Percentiles rank a stretch among this genome's conserved stretches.
phyloP scores from a whole-genome alignment of 1,140 invertebrate species.

The Drosophila albomicans region DNA sequence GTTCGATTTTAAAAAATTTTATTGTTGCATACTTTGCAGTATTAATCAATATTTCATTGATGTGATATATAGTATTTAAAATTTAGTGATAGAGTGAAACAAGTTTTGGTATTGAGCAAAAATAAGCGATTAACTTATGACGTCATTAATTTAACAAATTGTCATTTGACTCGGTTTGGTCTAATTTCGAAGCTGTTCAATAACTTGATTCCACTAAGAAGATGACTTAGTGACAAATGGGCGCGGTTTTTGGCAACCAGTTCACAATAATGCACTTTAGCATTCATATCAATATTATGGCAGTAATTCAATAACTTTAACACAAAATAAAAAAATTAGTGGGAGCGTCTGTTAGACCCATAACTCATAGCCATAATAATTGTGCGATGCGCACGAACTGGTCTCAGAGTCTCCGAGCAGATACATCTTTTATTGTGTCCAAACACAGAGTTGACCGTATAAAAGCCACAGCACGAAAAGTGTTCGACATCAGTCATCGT shows the following conservation, averaged over 20 bases:
- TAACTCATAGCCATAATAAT: conserved; percentile 20
- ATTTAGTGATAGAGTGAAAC: conserved; percentile 5
- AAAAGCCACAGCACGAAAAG: conserved; percentile 35
- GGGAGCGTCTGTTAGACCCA: background rate
- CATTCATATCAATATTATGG: conserved; percentile 28
- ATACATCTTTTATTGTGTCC: background rate
- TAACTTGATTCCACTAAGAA: conserved; percentile 21
- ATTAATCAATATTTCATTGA: background rate
- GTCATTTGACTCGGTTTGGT: conserved; percentile 5
- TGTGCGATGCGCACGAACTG: conserved; percentile 16
- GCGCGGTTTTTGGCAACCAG: conserved; percentile 6
- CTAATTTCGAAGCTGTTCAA: conserved; percentile 29
- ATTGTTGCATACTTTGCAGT: conserved; percentile 20
- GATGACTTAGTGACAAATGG: conserved; percentile 20
- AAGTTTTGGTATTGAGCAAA: background rate
- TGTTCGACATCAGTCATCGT: conserved; percentile 68
- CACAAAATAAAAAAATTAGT: conserved; percentile 3
- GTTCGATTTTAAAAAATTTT: background rate
- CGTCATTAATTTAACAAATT: conserved; percentile 12
- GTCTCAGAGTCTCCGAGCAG: conserved; percentile 4
- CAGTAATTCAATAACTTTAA: conserved; percentile 20
- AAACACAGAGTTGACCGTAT: conserved; percentile 36
- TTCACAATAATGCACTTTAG: conserved; percentile 32
- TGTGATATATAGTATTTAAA: background rate
- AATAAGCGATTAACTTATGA: background rate